These are phyloP conservation scores for Agrochola litura DNA, from an alignment of 2,888 invertebrate genomes.

Conservation along the genomic window DNA sequence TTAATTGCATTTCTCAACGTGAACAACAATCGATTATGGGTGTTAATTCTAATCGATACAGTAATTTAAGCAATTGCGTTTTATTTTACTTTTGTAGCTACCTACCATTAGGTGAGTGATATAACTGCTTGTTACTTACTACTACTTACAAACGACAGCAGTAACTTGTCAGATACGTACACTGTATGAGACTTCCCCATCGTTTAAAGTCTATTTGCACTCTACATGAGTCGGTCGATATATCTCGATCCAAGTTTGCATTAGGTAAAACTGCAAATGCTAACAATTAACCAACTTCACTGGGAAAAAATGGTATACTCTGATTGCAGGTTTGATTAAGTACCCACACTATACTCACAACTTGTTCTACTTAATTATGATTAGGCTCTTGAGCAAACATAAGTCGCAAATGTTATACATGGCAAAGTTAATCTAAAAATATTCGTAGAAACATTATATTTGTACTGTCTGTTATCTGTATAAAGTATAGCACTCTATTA, in stretches of 20 bases:
- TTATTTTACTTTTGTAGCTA: not conserved
- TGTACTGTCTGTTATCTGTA: constrained; percentile 47
- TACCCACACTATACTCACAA: constrained; percentile 56
- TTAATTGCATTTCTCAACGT: not conserved
- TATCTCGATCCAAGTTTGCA: not conserved
- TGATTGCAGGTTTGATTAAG: constrained; percentile 56
- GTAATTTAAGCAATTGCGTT: not conserved
- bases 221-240: not conserved
- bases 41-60: not conserved
- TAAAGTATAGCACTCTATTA: constrained; percentile 48
- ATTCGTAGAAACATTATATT: constrained; percentile 47
- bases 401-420: constrained; percentile 66
- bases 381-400: constrained; percentile 78
- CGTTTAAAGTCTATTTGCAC: constrained; percentile 5
- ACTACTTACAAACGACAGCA: not conserved
- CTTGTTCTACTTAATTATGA: constrained; percentile 67
- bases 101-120: not conserved
- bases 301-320: constrained; percentile 39
- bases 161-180: not conserved
- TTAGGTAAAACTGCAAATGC: not conserved
- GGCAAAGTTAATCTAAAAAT: constrained; percentile 46
- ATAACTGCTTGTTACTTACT: not conserved
- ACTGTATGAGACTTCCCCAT: not conserved
- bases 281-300: constrained; percentile 38
- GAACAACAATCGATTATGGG: not conserved